A percentile compares a stretch with the other conserved stretches of the same genome.
Conservation (phyloP, 2,888 invertebrate genomes). For the Shargacucullia verbasci region DNA sequence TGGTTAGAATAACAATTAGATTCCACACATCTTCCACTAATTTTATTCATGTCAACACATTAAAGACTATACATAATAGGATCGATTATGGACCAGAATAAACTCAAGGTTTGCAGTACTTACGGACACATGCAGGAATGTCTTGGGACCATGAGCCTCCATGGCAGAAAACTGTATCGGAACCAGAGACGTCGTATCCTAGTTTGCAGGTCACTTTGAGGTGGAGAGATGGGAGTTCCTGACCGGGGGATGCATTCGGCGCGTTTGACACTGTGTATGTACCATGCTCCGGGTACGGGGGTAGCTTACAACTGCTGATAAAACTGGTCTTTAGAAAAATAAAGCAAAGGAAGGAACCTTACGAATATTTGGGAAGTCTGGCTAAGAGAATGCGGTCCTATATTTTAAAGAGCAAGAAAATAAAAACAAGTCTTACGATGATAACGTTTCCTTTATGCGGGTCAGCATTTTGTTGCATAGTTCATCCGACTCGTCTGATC, state of each 20-base stretch:
- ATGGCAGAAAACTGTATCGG: constrained; percentile 59
- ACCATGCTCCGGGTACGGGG: constrained; percentile 68
- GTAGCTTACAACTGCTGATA: constrained; percentile 69
- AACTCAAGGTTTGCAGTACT: constrained; percentile 39
- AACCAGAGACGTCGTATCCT: constrained; percentile 64
- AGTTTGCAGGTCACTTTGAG: constrained; percentile 70
- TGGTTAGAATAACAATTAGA: no score
- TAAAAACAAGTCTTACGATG: no score
- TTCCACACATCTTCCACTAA: no score
- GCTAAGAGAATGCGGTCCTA: no score
- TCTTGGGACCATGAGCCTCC: constrained; percentile 65
- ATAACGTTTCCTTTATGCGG: no score
- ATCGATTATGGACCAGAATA: no score
- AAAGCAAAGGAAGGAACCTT: no score
- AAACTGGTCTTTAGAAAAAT: constrained; percentile 46
- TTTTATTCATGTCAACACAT: no score
- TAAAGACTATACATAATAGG: no score
- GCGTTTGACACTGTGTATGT: constrained; percentile 62
- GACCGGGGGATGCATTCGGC: constrained; percentile 64
- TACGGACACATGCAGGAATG: constrained; percentile 58
- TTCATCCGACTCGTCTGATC: constrained; percentile 70
- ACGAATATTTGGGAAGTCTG: no score
- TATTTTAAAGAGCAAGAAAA: no score
- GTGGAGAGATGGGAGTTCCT: constrained; percentile 56
- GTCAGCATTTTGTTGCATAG: constrained; percentile 63